A percentile compares a stretch with the other conserved stretches of the same genome.
Evolutionary conservation across 2,888 invertebrate species (phyloP).

Genomic region (Troides oblongomaculatus): DNA sequence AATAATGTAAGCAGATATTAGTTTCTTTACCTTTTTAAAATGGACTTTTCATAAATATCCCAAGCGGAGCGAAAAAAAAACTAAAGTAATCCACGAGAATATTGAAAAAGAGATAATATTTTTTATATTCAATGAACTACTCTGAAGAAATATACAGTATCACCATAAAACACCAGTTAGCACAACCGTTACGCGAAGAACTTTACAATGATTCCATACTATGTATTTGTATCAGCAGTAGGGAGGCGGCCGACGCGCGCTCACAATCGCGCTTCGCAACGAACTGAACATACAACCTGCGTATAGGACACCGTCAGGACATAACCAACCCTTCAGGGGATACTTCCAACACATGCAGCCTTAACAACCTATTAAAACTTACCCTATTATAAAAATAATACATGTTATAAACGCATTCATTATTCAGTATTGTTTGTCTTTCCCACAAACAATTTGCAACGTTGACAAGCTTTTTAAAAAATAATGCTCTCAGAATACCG

Average conservation of each 20-base stretch:
- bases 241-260: constrained; percentile 10
- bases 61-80: constrained; percentile 5
- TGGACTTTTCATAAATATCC: constrained; percentile 5
- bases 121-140: neutral
- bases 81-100: constrained; percentile 5
- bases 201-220: constrained; percentile 17
- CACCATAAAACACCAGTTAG: constrained; percentile 15
- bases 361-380: neutral
- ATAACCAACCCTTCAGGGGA: constrained; percentile 21
- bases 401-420: neutral
- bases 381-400: neutral
- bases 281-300: constrained; percentile 19
- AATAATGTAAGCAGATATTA: neutral
- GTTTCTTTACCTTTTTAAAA: constrained; percentile 16
- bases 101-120: neutral
- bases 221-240: neutral
- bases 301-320: constrained; percentile 15
- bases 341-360: neutral
- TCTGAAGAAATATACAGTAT: neutral
- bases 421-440: neutral
- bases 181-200: constrained; percentile 12
- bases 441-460: neutral
- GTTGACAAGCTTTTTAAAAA: neutral
- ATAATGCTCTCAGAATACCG: neutral
- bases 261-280: constrained; percentile 17